A percentile compares a stretch with the other conserved stretches of the same genome.
phyloP scores from a whole-genome alignment of 2,888 invertebrate genomes.

The Amphipyra berbera region DNA sequence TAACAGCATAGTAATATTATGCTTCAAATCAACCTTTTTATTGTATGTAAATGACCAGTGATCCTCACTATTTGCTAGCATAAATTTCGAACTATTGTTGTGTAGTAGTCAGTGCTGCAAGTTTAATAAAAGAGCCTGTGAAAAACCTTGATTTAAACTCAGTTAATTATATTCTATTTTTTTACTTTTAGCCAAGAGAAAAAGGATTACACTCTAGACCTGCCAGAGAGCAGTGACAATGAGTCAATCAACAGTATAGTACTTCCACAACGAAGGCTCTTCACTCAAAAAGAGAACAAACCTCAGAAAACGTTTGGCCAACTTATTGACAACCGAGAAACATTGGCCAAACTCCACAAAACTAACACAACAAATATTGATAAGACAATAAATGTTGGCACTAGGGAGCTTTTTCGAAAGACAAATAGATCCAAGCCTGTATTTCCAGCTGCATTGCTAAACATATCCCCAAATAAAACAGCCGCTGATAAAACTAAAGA shows the following conservation, averaged over 20 bases:
- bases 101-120: too few species aligned
- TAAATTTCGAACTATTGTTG: too few species aligned
- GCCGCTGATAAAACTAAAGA: constrained; percentile 72
- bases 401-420: constrained; percentile 74
- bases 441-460: constrained; percentile 76
- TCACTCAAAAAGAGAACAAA: constrained; percentile 74
- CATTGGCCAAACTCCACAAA: constrained; percentile 69
- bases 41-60: too few species aligned
- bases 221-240: constrained; percentile 82
- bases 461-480: constrained; percentile 75
- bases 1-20: too few species aligned
- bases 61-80: too few species aligned
- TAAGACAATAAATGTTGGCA: constrained; percentile 66
- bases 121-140: too few species aligned
- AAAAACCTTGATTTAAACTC: too few species aligned
- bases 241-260: constrained; percentile 84
- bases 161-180: too few species aligned
- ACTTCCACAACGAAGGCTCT: constrained; percentile 78
- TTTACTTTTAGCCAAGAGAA: constrained; percentile 77
- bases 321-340: constrained; percentile 70
- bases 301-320: constrained; percentile 69
- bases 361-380: constrained; percentile 64
- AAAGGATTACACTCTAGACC: constrained; percentile 70
- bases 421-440: constrained; percentile 67
- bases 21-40: too few species aligned